These are phyloP conservation scores for Stichodactyla helianthus DNA, from an alignment of 64 coral and sea anemone species.

Conservation along the genomic window DNA sequence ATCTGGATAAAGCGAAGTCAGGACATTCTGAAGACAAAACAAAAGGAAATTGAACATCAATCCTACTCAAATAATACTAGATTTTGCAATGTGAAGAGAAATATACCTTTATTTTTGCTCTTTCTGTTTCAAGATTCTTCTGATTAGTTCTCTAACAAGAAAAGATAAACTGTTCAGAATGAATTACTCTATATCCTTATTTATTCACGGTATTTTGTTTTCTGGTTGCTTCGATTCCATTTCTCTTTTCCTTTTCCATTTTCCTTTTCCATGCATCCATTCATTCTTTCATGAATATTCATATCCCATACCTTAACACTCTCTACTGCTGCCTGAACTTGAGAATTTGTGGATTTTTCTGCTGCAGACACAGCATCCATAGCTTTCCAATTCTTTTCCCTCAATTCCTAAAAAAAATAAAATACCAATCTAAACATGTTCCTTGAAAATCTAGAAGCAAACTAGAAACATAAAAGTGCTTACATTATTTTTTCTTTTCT, in stretches of 20 bases:
- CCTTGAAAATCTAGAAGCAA: background rate
- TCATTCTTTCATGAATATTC: background rate
- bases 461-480: conserved; percentile 6
- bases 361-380: conserved; percentile 93
- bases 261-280: background rate
- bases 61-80: background rate
- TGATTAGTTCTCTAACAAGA: background rate
- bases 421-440: background rate
- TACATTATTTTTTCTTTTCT: conserved; percentile 91
- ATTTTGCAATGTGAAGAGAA: too few species aligned
- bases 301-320: conserved; percentile 58
- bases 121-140: background rate
- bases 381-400: conserved; percentile 99
- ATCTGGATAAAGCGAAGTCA: conserved; percentile 35
- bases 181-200: background rate
- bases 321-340: conserved; percentile 71
- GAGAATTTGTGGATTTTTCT: conserved; percentile 58
- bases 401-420: conserved; percentile 57
- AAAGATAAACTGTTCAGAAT: background rate
- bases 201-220: background rate
- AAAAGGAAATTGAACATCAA: conserved; percentile 2
- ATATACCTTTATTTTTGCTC: background rate
- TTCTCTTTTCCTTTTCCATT: background rate
- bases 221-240: background rate
- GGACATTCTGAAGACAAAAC: conserved; percentile 24